phyloP scores from a whole-genome alignment of 2,797 vertebrate genomes.

The Myotis daubentonii region DNA sequence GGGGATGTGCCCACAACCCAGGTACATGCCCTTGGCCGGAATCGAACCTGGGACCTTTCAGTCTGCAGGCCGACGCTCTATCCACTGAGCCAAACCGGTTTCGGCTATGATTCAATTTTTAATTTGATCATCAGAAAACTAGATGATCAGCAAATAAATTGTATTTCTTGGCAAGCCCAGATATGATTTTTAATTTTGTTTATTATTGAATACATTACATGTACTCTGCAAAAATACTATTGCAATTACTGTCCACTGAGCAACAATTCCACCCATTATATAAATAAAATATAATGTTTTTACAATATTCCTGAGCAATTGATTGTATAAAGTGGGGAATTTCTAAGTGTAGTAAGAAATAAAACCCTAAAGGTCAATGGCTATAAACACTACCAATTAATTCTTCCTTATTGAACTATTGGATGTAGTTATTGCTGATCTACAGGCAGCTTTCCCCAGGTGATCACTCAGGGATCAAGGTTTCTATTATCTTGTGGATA shows the following conservation, averaged over 20 bases:
- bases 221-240: not conserved
- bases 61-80: no score
- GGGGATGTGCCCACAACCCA: no score
- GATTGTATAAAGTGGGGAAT: not conserved
- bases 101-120: conserved; percentile 38
- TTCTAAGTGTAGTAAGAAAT: not conserved
- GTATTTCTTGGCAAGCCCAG: conserved; percentile 9
- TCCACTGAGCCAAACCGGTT: no score
- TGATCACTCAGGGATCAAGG: not conserved
- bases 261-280: not conserved
- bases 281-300: conserved; percentile 35
- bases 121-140: conserved; percentile 50
- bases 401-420: not conserved
- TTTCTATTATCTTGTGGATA: not conserved
- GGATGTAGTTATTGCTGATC: not conserved
- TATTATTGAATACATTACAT: conserved; percentile 12
- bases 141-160: conserved; percentile 49
- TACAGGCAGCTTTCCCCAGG: not conserved
- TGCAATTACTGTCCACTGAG: not conserved
- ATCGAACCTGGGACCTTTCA: no score
- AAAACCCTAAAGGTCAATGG: not conserved
- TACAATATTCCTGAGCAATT: conserved; percentile 15
- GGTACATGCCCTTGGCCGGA: no score
- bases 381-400: conserved; percentile 17
- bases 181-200: conserved; percentile 45